phyloP scores from a whole-genome alignment of 2,888 invertebrate species.

The Ophonus ardosiacus region DNA sequence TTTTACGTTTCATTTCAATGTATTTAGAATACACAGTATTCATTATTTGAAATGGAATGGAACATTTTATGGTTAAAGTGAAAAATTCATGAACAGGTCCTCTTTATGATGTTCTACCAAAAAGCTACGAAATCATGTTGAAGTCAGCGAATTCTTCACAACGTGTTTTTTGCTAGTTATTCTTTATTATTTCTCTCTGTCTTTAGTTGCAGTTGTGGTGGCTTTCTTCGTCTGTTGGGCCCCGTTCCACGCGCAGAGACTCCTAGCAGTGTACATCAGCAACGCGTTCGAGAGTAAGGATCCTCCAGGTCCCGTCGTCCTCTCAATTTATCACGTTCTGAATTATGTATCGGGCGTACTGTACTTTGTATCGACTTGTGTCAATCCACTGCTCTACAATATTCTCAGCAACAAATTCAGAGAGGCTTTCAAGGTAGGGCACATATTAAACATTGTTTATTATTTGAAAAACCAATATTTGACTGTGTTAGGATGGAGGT shows the following conservation, averaged over 20 bases:
- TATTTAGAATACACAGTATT: too few relatives aligned
- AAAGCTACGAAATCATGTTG: too few relatives aligned
- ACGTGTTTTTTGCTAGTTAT: too few relatives aligned
- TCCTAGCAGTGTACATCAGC: conserved; percentile 87
- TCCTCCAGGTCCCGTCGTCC: conserved; percentile 75
- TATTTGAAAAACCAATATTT: too few relatives aligned
- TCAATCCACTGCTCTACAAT: conserved; percentile 95
- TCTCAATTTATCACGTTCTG: conserved; percentile 81
- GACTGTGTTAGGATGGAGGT: too few relatives aligned
- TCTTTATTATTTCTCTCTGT: conserved; percentile 64
- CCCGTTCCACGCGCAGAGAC: conserved; percentile 94
- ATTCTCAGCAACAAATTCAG: conserved; percentile 97
- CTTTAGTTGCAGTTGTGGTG: conserved; percentile 91
- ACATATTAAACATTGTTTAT: neutral
- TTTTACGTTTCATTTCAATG: neutral
- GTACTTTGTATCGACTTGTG: conserved; percentile 94
- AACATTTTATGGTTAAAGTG: too few relatives aligned
- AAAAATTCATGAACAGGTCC: too few relatives aligned
- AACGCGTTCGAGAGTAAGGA: conserved; percentile 73
- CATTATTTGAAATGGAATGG: too few relatives aligned
- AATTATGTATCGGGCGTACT: conserved; percentile 92
- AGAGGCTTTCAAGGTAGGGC: conserved; percentile 91
- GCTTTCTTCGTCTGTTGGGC: conserved; percentile 95
- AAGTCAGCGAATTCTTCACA: too few relatives aligned
- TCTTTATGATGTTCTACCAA: too few relatives aligned